These are phyloP conservation scores for Varanus salvator DNA, from an alignment of 2,113 vertebrate genomes.

Conservation along the genomic window DNA sequence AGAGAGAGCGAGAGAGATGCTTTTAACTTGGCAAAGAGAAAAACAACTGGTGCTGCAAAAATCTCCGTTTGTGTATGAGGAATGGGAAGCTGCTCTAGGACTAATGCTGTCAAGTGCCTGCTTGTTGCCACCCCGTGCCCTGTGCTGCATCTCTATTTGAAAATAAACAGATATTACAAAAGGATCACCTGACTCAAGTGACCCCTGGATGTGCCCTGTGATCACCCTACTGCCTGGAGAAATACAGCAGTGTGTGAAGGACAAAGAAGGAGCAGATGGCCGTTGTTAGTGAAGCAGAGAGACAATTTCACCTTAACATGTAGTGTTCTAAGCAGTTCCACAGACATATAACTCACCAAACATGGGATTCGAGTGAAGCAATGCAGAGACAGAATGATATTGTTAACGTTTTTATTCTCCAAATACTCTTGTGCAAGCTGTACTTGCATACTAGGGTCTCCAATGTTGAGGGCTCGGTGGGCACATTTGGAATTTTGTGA, in stretches of 20 bases:
- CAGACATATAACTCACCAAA: neutral
- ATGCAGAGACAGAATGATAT: neutral
- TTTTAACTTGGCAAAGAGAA: neutral
- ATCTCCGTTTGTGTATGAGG: neutral
- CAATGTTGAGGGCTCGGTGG: too few species aligned
- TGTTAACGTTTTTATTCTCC: neutral
- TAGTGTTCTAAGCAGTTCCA: neutral
- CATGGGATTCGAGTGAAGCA: neutral
- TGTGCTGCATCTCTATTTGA: neutral
- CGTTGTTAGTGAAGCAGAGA: neutral
- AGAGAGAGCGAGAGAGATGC: too few species aligned
- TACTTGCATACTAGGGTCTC: too few species aligned
- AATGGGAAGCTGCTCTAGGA: too few species aligned
- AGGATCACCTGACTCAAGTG: neutral
- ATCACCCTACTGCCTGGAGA: neutral
- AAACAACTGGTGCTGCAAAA: neutral
- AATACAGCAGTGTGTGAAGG: neutral
- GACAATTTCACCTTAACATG: neutral
- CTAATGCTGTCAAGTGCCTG: neutral
- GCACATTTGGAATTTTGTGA: too few species aligned
- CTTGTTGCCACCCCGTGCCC: neutral
- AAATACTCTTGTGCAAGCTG: neutral
- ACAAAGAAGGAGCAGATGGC: neutral
- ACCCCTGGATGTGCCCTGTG: neutral
- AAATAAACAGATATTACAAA: neutral